Evolutionary conservation across 1,140 invertebrate species (phyloP), one percentile per base, ranked within the genome.

Genomic region (Lordiphosa collinella): DNA sequence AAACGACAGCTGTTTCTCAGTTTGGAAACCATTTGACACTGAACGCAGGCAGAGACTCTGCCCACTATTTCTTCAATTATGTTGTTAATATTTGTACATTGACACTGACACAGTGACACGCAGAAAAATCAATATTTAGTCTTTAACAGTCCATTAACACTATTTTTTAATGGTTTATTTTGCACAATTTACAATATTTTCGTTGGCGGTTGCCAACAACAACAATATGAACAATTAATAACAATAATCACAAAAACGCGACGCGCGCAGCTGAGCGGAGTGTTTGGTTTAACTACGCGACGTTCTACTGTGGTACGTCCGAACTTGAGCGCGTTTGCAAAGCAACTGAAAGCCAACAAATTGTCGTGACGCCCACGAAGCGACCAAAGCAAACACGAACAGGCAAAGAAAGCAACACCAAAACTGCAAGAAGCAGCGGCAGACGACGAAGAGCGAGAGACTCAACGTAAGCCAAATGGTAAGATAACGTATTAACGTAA

Each of bases 61-160:
- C 6, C 22, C 8, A 61, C 54, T 35, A 51, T 59, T 37, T 18
- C 2, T 51, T 37, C 29, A 60, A 36, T 32, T 29, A 54, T 46
- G 44, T 31, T 60, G 61, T 62, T n/a, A 9, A 14, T 38, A 14
- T 38, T 50, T 18, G 40, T 43, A 13, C 48, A 53, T 58, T 65
- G 76, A 78, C 76, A 68, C 57, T 82, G 78, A 82, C 78, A 82
- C 78, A 82, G 78, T 84, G 72, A 84, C 72, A 78, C 58, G 67
- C 78, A 76, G 58, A 78, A 53, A 76, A 82, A 37, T 49, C 41
- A 40, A 52, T 12, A 52, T 29, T 35, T 46, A 53, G 18, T 18
- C n/a, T 41, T 29, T 51, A 34, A 49, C 52, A 50, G n/a, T 57
- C 57, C 43, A 55, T 57, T 35, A 52, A 31, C 48, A 41, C 5